Percentiles rank a stretch among this genome's conserved stretches.
Evolutionary conservation across 2,797 vertebrate genomes (phyloP).

Genomic region (Melanotaenia maccullochi): DNA sequence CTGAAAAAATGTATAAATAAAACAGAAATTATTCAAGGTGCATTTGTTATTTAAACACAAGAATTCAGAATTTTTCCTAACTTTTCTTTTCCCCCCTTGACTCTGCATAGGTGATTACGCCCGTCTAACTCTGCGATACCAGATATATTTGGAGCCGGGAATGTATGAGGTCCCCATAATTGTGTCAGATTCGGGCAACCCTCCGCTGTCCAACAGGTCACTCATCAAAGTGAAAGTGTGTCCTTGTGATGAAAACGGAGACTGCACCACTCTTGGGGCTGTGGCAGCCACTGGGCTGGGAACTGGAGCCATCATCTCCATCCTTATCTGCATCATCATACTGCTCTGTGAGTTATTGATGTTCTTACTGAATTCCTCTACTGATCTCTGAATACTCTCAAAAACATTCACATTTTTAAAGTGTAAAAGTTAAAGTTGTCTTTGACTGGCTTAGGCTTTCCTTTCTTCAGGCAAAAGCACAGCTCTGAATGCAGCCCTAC

Average conservation of each 20-base stretch:
- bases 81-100: background rate
- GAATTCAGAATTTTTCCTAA: background rate
- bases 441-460: conserved; percentile 28
- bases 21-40: background rate
- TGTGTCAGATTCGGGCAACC: conserved; percentile 94
- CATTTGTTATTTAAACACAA: background rate
- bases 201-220: conserved; percentile 90
- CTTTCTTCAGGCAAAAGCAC: conserved; percentile 19
- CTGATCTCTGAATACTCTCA: background rate
- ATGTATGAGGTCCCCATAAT: conserved; percentile 91
- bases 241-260: conserved; percentile 90
- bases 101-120: conserved; percentile 87
- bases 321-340: conserved; percentile 93
- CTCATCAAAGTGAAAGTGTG: conserved; percentile 96
- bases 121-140: conserved; percentile 88
- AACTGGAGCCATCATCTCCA: conserved; percentile 93
- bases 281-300: conserved; percentile 91
- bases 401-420: background rate
- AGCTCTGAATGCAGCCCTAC: conserved; percentile 27
- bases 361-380: background rate
- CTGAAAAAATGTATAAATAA: background rate
- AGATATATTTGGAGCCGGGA: conserved; percentile 89
- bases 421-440: conserved; percentile 3
- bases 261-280: conserved; percentile 91
- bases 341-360: conserved; percentile 88